These are phyloP conservation scores for Hipposideros armiger DNA, from an alignment of 2,113 vertebrate genomes.

Conservation along the genomic window DNA sequence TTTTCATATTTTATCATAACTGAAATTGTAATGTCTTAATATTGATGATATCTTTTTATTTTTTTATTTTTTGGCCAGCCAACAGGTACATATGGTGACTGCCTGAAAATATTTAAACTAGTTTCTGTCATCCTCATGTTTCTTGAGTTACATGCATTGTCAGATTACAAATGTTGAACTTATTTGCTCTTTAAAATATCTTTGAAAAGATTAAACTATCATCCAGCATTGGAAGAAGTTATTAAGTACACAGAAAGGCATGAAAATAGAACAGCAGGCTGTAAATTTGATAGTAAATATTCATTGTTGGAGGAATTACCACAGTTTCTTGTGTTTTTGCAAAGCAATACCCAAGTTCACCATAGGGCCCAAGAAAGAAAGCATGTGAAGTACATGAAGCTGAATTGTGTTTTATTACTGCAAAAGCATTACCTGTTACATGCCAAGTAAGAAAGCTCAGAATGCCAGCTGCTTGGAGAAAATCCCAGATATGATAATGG, in stretches of 20 bases:
- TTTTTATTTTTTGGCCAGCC: neutral
- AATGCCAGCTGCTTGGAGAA: neutral
- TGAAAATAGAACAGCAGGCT: neutral
- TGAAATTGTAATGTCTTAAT: neutral
- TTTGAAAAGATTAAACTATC: neutral
- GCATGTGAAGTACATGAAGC: neutral
- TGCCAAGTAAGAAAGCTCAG: neutral
- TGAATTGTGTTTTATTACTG: neutral
- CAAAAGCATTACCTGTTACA: neutral
- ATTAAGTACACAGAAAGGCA: neutral
- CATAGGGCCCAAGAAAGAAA: neutral
- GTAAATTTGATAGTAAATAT: neutral
- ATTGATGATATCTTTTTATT: neutral
- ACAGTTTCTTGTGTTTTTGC: neutral
- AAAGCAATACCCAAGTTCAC: neutral
- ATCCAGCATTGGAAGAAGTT: neutral
- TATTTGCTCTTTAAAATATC: neutral
- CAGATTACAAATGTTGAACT: neutral
- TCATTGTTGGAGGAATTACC: neutral
- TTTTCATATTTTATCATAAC: neutral
- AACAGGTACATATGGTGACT: neutral
- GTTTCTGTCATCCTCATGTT: neutral
- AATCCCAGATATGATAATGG: neutral
- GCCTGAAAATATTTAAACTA: neutral
- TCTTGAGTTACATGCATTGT: neutral